phyloP scores from a whole-genome alignment of 2,797 vertebrate genomes.

The Sebastes kiyomatsui region DNA sequence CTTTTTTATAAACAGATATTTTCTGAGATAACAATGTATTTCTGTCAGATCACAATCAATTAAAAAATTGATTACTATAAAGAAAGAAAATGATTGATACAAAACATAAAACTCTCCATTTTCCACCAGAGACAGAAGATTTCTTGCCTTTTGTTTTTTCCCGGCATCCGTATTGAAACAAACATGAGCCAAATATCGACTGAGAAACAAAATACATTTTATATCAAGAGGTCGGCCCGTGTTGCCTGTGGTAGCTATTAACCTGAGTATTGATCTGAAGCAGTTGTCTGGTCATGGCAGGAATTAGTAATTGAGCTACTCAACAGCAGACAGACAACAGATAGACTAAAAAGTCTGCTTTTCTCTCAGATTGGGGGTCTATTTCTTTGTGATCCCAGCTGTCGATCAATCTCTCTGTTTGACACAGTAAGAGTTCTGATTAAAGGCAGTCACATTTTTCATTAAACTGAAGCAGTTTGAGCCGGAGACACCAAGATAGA shows the following conservation, averaged over 20 bases:
- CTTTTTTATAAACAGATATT: not conserved
- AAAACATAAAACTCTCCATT: not conserved
- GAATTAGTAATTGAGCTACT: slow-evolving; percentile 34
- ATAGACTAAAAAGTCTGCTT: not conserved
- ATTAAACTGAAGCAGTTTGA: not conserved
- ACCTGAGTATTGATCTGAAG: slow-evolving; percentile 45
- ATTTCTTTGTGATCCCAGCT: not conserved
- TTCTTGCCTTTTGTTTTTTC: not conserved
- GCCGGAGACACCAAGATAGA: not conserved
- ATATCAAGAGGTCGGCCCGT: not conserved
- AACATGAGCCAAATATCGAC: slow-evolving; percentile 38
- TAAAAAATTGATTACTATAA: not conserved
- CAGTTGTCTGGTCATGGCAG: slow-evolving; percentile 16
- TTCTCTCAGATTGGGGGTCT: not conserved
- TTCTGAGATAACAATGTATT: not conserved
- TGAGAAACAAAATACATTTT: slow-evolving; percentile 31
- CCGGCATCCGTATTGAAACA: not conserved
- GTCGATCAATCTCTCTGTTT: not conserved
- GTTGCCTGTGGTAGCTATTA: slow-evolving; percentile 40
- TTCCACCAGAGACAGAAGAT: not conserved
- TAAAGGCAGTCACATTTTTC: not conserved
- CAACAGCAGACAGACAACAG: slow-evolving; percentile 8
- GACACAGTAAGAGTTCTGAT: not conserved
- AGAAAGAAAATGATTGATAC: not conserved
- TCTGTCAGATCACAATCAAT: not conserved